phyloP scores from a whole-genome alignment of 2,888 invertebrate genomes.

The Sinotaia quadrata region DNA sequence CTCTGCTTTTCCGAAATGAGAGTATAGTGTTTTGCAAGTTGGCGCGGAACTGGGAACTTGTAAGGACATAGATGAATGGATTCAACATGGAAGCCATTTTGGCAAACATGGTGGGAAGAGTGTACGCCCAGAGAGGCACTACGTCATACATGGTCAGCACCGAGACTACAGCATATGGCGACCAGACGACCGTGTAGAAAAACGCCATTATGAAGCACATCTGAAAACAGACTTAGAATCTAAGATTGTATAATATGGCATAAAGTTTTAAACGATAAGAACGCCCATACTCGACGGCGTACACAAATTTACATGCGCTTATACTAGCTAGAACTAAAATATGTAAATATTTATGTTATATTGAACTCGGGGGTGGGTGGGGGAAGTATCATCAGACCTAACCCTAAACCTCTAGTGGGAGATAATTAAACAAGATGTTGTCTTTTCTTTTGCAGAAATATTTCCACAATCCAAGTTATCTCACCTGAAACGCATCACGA shows the following conservation, averaged over 20 bases:
- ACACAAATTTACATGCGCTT: too few species aligned
- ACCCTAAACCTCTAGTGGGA: too few species aligned
- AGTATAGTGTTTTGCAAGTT: not conserved
- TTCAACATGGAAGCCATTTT: conserved; percentile 32
- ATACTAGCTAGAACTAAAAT: too few species aligned
- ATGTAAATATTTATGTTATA: too few species aligned
- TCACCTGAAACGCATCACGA: too few species aligned
- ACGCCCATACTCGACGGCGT: too few species aligned
- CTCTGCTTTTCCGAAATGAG: not conserved
- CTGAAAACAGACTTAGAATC: conserved; percentile 15
- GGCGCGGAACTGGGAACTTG: conserved; percentile 26
- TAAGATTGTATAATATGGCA: not conserved
- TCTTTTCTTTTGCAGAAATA: too few species aligned
- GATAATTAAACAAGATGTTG: too few species aligned
- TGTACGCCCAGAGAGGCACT: conserved; percentile 29
- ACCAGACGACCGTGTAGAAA: conserved; percentile 35
- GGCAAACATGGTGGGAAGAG: conserved; percentile 37
- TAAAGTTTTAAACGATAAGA: not conserved
- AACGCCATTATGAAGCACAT: conserved; percentile 33
- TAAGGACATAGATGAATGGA: conserved; percentile 31
- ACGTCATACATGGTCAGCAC: conserved; percentile 30
- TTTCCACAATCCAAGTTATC: too few species aligned
- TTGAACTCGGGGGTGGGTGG: too few species aligned
- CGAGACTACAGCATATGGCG: conserved; percentile 36
- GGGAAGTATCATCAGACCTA: too few species aligned